Evolutionary conservation across 1,140 invertebrate genomes (phyloP).

Genomic region (Theocolax elegans): DNA sequence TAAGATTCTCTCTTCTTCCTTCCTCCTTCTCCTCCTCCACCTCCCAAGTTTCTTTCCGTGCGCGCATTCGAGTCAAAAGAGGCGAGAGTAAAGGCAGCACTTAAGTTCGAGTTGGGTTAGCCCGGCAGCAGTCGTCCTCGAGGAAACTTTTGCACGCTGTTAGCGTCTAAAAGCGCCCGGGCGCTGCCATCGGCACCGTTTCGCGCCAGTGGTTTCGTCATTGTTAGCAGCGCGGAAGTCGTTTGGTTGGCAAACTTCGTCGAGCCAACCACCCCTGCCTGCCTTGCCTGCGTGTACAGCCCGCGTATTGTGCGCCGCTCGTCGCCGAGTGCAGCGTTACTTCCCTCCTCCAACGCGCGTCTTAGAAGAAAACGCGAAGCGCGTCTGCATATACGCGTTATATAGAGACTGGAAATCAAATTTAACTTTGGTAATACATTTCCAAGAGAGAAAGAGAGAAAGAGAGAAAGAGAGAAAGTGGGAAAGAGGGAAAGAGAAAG

Average conservation of each 20-base stretch:
- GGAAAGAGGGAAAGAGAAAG: too few species aligned
- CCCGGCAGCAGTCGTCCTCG: slow-evolving; percentile 37
- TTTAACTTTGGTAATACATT: slow-evolving; percentile 34
- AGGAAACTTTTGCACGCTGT: slow-evolving; percentile 38
- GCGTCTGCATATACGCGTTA: not conserved
- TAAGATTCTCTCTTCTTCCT: too few species aligned
- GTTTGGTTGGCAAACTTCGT: slow-evolving; percentile 55
- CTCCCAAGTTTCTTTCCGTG: slow-evolving; percentile 2
- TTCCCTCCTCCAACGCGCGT: too few species aligned
- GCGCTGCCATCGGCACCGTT: slow-evolving; percentile 45
- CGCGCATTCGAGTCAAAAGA: slow-evolving; percentile 17
- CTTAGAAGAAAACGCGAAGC: not conserved
- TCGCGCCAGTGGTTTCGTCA: slow-evolving; percentile 54
- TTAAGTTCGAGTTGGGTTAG: slow-evolving; percentile 19
- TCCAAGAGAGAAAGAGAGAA: too few species aligned
- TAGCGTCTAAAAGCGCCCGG: slow-evolving; percentile 16
- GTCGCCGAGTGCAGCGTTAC: not conserved
- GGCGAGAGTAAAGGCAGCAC: slow-evolving; percentile 25
- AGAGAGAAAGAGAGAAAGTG: too few species aligned
- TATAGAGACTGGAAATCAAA: slow-evolving; percentile 24
- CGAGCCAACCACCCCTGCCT: not conserved
- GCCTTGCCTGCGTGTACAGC: not conserved
- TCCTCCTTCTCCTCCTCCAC: too few species aligned
- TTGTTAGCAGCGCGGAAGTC: slow-evolving; percentile 49
- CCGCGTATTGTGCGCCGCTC: not conserved